Evolutionary conservation across 1,140 invertebrate genomes (phyloP).

Genomic region (Sycophaga agraensis): DNA sequence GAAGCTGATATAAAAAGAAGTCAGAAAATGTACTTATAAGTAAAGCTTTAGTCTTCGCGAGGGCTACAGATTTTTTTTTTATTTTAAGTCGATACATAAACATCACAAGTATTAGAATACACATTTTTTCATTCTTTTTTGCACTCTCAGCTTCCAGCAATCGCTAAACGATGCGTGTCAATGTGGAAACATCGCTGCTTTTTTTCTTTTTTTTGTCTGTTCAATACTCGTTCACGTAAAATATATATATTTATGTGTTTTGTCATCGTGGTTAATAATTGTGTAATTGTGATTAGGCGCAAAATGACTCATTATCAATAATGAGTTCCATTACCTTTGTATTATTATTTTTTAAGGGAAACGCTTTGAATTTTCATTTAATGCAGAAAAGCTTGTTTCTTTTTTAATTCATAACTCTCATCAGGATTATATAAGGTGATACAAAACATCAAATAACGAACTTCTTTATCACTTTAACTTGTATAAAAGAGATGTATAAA

Average conservation of each 20-base stretch:
- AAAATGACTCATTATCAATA: too few relatives aligned
- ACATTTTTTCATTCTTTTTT: not conserved
- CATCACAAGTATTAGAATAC: slow-evolving; percentile 12
- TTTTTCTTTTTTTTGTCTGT: not conserved
- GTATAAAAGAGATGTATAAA: slow-evolving; percentile 16
- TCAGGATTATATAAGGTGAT: too few relatives aligned
- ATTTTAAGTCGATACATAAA: slow-evolving; percentile 8
- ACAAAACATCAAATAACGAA: not conserved
- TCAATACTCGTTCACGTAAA: slow-evolving; percentile 14
- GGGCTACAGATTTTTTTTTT: not conserved
- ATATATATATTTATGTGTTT: slow-evolving; percentile 7
- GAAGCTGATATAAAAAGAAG: not conserved
- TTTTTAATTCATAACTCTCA: too few relatives aligned
- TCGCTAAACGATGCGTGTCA: not conserved
- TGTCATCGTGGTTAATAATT: slow-evolving; percentile 1
- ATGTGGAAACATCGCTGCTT: not conserved
- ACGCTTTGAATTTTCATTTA: too few relatives aligned
- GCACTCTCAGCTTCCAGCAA: not conserved
- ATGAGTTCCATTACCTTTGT: too few relatives aligned
- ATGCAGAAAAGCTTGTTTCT: too few relatives aligned
- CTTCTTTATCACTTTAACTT: not conserved
- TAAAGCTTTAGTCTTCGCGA: not conserved
- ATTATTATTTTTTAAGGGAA: too few relatives aligned
- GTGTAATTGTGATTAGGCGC: not conserved
- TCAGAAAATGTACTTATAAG: slow-evolving; percentile 2